Conservation (phyloP, 2,888 invertebrate species). For the Toxonevra muliebris region DNA sequence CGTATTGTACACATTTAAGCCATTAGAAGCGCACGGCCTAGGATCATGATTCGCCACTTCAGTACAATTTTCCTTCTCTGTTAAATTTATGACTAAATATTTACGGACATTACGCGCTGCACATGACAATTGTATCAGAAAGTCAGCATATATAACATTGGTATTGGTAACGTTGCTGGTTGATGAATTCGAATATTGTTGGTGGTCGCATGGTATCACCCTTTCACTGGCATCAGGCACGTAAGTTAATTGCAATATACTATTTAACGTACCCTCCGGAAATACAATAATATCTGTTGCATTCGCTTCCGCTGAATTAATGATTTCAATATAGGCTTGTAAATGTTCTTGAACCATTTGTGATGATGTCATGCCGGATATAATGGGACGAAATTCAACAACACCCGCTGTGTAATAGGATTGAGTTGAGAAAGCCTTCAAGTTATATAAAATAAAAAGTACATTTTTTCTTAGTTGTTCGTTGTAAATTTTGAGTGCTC, state of each 20-base stretch:
- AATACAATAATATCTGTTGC: constrained; percentile 79
- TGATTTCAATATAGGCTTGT: constrained; percentile 50
- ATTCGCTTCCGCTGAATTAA: constrained; percentile 48
- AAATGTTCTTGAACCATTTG: constrained; percentile 51
- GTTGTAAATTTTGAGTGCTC: too few species aligned
- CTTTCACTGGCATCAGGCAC: constrained; percentile 52
- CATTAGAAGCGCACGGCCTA: constrained; percentile 49
- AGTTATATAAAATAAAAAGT: too few species aligned
- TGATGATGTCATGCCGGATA: constrained; percentile 48
- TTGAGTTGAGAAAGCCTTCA: too few species aligned
- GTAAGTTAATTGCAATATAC: constrained; percentile 53
- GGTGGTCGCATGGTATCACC: constrained; percentile 50
- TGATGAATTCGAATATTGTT: background rate
- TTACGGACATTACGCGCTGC: constrained; percentile 67
- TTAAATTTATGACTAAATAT: constrained; percentile 68
- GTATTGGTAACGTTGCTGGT: background rate
- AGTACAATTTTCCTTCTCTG: constrained; percentile 71
- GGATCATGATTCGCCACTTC: constrained; percentile 35
- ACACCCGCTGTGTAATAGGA: constrained; percentile 70
- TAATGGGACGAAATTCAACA: constrained; percentile 69
- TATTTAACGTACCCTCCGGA: constrained; percentile 72
- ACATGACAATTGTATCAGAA: constrained; percentile 67
- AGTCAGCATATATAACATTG: constrained; percentile 35
- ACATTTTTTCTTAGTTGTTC: too few species aligned
- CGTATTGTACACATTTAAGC: constrained; percentile 73